Conservation (phyloP, 2,797 vertebrate species). For the Onychomys leucogaster region DNA sequence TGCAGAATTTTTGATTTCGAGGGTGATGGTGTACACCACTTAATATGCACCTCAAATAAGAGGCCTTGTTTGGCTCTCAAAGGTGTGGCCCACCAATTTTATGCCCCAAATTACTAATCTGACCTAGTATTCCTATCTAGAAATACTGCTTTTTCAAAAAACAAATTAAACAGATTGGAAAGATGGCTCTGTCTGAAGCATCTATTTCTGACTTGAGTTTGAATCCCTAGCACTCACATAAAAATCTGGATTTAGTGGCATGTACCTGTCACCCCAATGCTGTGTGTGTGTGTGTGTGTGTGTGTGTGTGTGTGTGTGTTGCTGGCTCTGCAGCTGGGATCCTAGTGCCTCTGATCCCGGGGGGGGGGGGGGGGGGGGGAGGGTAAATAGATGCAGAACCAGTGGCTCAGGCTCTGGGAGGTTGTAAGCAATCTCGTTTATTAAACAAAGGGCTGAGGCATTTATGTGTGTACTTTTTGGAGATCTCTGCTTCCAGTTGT, state of each 20-base stretch:
- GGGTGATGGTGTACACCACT: background rate
- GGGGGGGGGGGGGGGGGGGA: no score
- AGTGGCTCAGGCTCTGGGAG: no score
- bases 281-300: no score
- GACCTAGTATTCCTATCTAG: background rate
- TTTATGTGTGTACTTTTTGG: no score
- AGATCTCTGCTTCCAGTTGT: no score
- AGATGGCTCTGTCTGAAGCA: background rate
- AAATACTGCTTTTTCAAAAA: constrained; percentile 15
- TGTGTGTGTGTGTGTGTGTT: no score
- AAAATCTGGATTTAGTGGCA: background rate
- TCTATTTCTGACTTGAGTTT: background rate
- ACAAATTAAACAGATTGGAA: background rate
- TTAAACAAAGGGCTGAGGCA: no score
- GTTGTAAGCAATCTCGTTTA: no score
- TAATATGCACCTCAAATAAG: background rate
- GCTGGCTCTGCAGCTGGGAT: no score
- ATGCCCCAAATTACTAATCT: background rate
- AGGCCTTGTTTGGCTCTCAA: background rate
- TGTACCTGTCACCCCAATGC: background rate
- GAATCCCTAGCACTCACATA: background rate
- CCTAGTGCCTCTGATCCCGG: no score
- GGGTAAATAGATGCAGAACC: no score
- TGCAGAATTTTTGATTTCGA: background rate
- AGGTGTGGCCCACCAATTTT: background rate